Evolutionary conservation across 23 tunicate genomes (phyloP).

Genomic region (Clavelina lepadiformis): DNA sequence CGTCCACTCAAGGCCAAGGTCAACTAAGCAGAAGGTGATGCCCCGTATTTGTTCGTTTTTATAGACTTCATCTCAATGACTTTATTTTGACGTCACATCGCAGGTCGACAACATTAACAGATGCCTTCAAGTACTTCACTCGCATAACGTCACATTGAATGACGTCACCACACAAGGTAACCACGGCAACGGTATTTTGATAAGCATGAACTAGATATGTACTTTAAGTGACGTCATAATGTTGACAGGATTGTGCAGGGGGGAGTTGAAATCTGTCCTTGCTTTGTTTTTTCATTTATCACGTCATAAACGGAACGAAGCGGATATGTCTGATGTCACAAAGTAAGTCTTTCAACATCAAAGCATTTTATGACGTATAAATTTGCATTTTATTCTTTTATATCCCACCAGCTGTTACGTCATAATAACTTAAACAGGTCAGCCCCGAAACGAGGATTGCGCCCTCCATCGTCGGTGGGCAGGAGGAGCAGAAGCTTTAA

Average conservation of each 20-base stretch:
- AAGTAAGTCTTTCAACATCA: too few relatives aligned
- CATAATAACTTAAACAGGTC: constrained; percentile 28
- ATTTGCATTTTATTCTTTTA: background rate
- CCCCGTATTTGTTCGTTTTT: background rate
- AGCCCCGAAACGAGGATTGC: constrained; percentile 41
- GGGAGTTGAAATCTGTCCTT: constrained; percentile 45
- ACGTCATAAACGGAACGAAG: constrained; percentile 39
- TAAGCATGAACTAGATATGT: background rate
- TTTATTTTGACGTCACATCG: too few relatives aligned
- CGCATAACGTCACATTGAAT: constrained; percentile 35
- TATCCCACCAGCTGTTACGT: too few relatives aligned
- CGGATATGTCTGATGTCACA: constrained; percentile 40
- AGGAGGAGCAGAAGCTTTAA: constrained; percentile 84
- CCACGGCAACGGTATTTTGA: background rate
- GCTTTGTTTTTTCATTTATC: constrained; percentile 61
- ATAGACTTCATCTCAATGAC: background rate
- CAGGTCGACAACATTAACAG: constrained; percentile 58
- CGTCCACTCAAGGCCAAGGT: constrained; percentile 30
- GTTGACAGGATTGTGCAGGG: constrained; percentile 39
- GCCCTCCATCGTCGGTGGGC: constrained; percentile 57
- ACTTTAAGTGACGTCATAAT: background rate
- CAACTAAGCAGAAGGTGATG: constrained; percentile 50
- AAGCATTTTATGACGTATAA: too few relatives aligned
- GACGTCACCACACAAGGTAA: constrained; percentile 54
- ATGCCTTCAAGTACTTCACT: constrained; percentile 41